phyloP scores from a whole-genome alignment of 1,140 invertebrate species.

The Bactericera cockerelli region DNA sequence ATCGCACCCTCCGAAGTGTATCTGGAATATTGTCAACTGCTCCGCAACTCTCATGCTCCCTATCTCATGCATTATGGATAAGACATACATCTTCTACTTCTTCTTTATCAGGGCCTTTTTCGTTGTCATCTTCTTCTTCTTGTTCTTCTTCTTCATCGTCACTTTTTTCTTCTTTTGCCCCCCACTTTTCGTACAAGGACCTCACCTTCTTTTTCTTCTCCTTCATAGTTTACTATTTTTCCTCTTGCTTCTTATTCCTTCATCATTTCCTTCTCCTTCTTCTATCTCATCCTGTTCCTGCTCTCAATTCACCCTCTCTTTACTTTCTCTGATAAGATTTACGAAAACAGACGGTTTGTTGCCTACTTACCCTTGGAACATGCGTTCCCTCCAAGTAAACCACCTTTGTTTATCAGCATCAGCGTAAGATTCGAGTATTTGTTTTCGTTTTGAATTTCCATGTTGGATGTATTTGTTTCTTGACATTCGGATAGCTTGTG shows the following conservation, averaged over 20 bases:
- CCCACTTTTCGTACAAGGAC: too few relatives aligned
- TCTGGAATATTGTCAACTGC: not conserved
- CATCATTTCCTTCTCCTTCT: conserved; percentile 4
- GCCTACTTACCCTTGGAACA: not conserved
- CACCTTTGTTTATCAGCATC: conserved; percentile 1
- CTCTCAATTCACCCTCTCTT: not conserved
- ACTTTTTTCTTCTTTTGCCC: not conserved
- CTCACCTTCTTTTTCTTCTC: not conserved
- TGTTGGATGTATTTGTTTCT: too few relatives aligned
- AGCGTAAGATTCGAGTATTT: too few relatives aligned
- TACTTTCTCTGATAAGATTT: not conserved
- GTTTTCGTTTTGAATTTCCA: too few relatives aligned
- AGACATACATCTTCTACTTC: not conserved
- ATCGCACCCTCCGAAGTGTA: not conserved
- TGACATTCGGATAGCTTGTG: too few relatives aligned
- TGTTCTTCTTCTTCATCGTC: not conserved
- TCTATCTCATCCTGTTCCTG: conserved; percentile 4
- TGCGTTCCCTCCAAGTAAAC: not conserved
- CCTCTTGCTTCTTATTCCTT: not conserved
- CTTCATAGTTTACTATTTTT: not conserved
- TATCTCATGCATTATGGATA: conserved; percentile 1
- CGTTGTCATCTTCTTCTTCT: not conserved
- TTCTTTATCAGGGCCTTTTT: not conserved
- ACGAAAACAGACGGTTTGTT: conserved; percentile 5
- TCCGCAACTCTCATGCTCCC: not conserved